Base-by-base conservation (phyloP, 2,797 vertebrate genomes). In the Graptemys geographica region DNA sequence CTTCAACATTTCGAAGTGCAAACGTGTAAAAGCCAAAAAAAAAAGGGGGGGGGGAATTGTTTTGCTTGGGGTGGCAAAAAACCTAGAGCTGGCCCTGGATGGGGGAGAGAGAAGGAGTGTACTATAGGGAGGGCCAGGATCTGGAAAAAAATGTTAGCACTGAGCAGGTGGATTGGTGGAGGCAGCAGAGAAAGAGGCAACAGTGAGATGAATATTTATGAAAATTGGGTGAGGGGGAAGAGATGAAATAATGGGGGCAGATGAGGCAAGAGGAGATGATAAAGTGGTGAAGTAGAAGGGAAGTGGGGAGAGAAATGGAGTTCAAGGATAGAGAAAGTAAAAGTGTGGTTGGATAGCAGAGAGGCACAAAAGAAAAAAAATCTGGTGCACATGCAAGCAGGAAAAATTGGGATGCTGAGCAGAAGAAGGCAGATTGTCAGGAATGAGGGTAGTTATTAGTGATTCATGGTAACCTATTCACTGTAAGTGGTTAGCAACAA, bases 1-100 rank as follows among this genome's bases (percentile, higher is more conserved):
- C 96, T 87, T 95, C 96, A 97, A 96, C 97, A 97, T 51, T 51
- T 51, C 15, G 5, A 51, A 51, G 51, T 51, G 13, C 13, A 51
- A 51, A 51, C 0, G 13, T 51, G 13, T 51, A 51, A 51, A 51
- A 51, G 13, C 13, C 13, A 51, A 51, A 51, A 51, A 51, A 16
- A 8, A 9, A 8, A 4, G 41, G 47, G 47, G 47, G 2, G 47
- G 47, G 47, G 47, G 8, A 44, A 44, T 44, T 44, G 6, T 51
- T 51, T 51, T 51, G 51, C 13, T 51, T 51, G 51, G 51, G 51
- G 13, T 5, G 15, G 51, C 51, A 51, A 51, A 51, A 51, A 15
- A 51, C 51, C 13, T 16, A 51, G 51, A 51, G 51, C 51, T 5
- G 15, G 51, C 51, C 51, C 51, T 51, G 51, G 51, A 15, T 51